Percentiles rank a stretch among this genome's conserved stretches.
These are phyloP conservation scores for Samia ricini DNA, from an alignment of 1,140 invertebrate genomes.

Conservation along the genomic window DNA sequence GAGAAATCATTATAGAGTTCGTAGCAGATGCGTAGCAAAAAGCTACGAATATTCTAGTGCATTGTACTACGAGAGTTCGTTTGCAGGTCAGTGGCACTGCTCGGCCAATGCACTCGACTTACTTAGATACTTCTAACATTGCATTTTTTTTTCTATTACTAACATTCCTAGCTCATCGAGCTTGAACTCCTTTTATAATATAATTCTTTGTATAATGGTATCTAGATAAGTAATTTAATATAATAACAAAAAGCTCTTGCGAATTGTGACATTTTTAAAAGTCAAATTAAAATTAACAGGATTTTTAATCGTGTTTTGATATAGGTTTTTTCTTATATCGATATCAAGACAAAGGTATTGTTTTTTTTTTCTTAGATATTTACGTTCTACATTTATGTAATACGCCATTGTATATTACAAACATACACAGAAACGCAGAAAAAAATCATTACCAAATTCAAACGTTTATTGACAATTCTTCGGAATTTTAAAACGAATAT, in stretches of 20 bases:
- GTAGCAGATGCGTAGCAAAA: slow-evolving; percentile 54
- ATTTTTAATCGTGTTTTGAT: no score
- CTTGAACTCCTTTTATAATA: slow-evolving; percentile 56
- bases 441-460: no score
- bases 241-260: not conserved
- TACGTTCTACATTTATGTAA: no score
- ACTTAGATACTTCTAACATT: slow-evolving; percentile 74
- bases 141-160: slow-evolving; percentile 70
- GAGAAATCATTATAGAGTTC: slow-evolving; percentile 2
- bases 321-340: no score
- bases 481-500: no score
- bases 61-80: slow-evolving; percentile 27
- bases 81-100: slow-evolving; percentile 63
- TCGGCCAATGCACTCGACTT: slow-evolving; percentile 67
- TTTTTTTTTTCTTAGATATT: no score
- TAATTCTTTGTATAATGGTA: slow-evolving; percentile 11
- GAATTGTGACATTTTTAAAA: not conserved
- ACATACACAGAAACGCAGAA: no score
- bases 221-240: not conserved
- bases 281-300: not conserved
- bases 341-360: no score
- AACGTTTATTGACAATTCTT: no score
- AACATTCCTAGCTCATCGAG: slow-evolving; percentile 58
- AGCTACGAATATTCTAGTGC: slow-evolving; percentile 49
- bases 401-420: no score